Percentiles rank a stretch among this genome's conserved stretches.
phyloP scores from a whole-genome alignment of 2,797 vertebrate species.

The Manis crassicaudata region DNA sequence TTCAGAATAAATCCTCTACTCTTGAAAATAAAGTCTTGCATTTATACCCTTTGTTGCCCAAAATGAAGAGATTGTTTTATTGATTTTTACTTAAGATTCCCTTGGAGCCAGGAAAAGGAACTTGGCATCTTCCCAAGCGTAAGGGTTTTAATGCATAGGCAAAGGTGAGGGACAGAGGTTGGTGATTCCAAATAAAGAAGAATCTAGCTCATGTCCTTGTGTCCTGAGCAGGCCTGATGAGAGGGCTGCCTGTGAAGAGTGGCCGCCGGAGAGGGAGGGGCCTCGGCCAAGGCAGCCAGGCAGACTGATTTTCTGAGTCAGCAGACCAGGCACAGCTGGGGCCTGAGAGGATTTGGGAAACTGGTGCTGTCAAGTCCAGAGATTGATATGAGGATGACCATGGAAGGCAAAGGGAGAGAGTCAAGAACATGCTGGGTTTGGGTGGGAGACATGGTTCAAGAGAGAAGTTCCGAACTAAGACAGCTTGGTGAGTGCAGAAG shows the following conservation, averaged over 20 bases:
- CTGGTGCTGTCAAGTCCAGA: background rate
- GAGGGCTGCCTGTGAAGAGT: background rate
- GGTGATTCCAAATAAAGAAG: background rate
- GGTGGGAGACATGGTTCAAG: background rate
- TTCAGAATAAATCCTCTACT: background rate
- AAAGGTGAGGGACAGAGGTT: background rate
- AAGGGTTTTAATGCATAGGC: background rate
- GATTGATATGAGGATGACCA: background rate
- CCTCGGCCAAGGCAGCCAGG: background rate
- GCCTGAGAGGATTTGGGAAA: background rate
- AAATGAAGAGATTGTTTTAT: background rate
- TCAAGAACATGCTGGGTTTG: background rate
- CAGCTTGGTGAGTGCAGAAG: background rate
- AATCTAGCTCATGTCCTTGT: background rate
- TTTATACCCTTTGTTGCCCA: background rate
- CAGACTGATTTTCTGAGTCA: background rate
- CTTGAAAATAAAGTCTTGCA: background rate
- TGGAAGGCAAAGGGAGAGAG: background rate
- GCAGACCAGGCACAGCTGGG: background rate
- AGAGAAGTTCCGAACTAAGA: background rate
- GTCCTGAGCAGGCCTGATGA: background rate
- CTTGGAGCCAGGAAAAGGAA: slow-evolving; percentile 9
- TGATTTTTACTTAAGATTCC: slow-evolving; percentile 38
- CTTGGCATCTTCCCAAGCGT: slow-evolving; percentile 5
- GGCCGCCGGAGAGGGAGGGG: background rate